These are phyloP conservation scores for Drosophila punjabiensis DNA, from an alignment of 1,140 invertebrate species.

Conservation along the genomic window DNA sequence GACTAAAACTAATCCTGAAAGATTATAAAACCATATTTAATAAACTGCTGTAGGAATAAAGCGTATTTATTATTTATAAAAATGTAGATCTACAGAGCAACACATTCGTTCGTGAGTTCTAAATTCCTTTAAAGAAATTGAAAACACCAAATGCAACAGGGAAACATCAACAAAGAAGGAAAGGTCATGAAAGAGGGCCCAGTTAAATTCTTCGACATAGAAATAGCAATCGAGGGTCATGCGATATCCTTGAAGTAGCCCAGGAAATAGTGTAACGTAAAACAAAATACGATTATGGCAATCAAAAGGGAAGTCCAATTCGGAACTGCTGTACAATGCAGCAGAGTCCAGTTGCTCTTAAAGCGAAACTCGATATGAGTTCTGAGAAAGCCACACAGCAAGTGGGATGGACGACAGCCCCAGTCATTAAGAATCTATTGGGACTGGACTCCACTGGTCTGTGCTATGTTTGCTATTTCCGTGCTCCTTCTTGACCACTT, in stretches of 20 bases:
- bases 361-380: constrained; percentile 57
- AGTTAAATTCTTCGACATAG: constrained; percentile 18
- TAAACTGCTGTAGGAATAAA: too few relatives aligned
- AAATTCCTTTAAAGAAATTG: constrained; percentile 7
- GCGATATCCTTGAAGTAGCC: constrained; percentile 69
- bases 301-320: constrained; percentile 32
- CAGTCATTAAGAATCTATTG: constrained; percentile 64
- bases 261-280: constrained; percentile 10
- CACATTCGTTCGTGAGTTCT: too few relatives aligned
- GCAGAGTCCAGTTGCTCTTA: constrained; percentile 6
- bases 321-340: constrained; percentile 1
- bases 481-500: constrained; percentile 29
- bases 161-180: not conserved
- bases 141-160: constrained; percentile 28
- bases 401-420: constrained; percentile 18
- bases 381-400: constrained; percentile 44
- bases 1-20: too few relatives aligned
- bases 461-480: constrained; percentile 39
- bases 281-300: constrained; percentile 37
- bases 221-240: constrained; percentile 40
- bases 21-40: too few relatives aligned
- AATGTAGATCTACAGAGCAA: too few relatives aligned
- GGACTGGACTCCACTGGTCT: constrained; percentile 18
- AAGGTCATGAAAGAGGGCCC: constrained; percentile 9
- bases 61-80: too few relatives aligned